Base-by-base conservation (phyloP, 2,113 vertebrate species). In the Megaceryle torquata region DNA sequence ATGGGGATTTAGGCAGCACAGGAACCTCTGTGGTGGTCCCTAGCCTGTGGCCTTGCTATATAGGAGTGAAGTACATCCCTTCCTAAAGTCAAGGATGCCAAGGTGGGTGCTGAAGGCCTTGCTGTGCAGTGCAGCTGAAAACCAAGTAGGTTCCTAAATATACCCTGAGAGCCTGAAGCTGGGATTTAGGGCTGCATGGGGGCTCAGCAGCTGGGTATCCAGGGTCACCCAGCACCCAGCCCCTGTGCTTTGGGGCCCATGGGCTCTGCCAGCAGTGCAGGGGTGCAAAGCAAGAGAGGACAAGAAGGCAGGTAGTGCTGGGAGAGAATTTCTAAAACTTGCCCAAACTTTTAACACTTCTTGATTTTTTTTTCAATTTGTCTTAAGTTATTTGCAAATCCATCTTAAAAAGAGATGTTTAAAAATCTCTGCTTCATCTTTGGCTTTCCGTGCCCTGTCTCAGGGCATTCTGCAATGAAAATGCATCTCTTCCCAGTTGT, bases 21-120 rank as follows among this genome's bases (percentile, higher is more conserved):
- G 53, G 80, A 71, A 26, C n/a, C 21, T 24, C 56, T 33, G 0
- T 0, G 2, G 43, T 56, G 59, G 46, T 43, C 63, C 43, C 67
- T 28, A 35, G 69, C 44, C 60, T 18, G 1, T 14, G 57, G 35
- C 46, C 29, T 53, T 70, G 26, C 28, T 48, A 6, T 0, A 0
- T 3, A 24, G 29, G 41, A 64, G 10, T 6, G 35, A 67, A 89
- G 44, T 16, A 25, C 10, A 16, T 2, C 39, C 57, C 80, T 67
- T 72, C 72, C 41, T 68, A 19, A 63, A 88, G 24, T 41, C 19
- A 69, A 24, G 39, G 26, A 43, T 56, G 48, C 48, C 0, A 1
- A 79, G 57, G 19, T 18, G 13, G 48, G 18, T 0, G 0, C 35
- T 61, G 67, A 85, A 76, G 31, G 31, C 50, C 78, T 91, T 63